These are phyloP conservation scores for Cerceris rybyensis DNA, from an alignment of 2,888 invertebrate species.

Conservation along the genomic window DNA sequence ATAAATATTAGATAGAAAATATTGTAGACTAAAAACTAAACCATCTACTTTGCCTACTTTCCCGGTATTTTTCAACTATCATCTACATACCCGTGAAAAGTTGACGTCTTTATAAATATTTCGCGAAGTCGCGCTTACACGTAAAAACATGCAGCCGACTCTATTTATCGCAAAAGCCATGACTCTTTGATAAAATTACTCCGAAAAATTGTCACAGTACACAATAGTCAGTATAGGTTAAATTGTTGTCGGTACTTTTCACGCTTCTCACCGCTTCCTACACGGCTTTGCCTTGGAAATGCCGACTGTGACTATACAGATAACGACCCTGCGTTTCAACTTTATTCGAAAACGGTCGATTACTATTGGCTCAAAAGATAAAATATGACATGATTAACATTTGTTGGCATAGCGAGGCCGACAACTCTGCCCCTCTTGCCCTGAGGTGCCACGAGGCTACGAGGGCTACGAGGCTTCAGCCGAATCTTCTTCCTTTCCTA, in stretches of 20 bases:
- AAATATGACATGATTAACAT: constrained; percentile 47
- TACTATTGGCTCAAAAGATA: constrained; percentile 37
- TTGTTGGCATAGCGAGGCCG: constrained; percentile 35
- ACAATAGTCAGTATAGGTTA: neutral
- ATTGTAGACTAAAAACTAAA: too few species aligned
- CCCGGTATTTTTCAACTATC: neutral
- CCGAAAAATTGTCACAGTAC: neutral
- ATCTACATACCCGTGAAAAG: constrained; percentile 61
- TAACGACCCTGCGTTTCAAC: neutral
- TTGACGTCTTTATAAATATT: constrained; percentile 54
- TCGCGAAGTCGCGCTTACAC: constrained; percentile 44
- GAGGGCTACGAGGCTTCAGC: neutral
- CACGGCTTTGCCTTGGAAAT: neutral
- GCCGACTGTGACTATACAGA: constrained; percentile 10
- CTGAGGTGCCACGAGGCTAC: constrained; percentile 43
- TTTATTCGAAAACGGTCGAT: constrained; percentile 2
- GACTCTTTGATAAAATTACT: constrained; percentile 18
- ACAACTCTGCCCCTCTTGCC: too few species aligned
- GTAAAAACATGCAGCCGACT: constrained; percentile 59
- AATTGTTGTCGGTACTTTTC: neutral
- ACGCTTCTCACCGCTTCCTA: neutral
- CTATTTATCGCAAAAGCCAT: constrained; percentile 71
- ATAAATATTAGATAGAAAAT: neutral
- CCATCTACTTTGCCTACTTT: constrained; percentile 5
- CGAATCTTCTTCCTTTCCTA: neutral